These are phyloP conservation scores for Acanthiza pusilla DNA, from an alignment of 2,797 vertebrate genomes.

Conservation along the genomic window DNA sequence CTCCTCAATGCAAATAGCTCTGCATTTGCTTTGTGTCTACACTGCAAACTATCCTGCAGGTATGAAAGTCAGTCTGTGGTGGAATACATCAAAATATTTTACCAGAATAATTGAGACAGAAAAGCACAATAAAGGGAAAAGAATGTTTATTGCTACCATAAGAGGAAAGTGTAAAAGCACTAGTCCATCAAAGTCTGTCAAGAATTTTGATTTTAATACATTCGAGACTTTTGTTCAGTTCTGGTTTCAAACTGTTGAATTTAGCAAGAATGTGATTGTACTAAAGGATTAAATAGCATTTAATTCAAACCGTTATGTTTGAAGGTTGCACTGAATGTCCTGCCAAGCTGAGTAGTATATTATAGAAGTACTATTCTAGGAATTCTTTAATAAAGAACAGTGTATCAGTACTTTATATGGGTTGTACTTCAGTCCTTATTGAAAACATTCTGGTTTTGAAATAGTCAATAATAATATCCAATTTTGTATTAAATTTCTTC, in stretches of 20 bases:
- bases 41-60: constrained; percentile 86
- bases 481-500: neutral
- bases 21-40: constrained; percentile 93
- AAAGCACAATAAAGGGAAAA: neutral
- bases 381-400: neutral
- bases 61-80: constrained; percentile 40
- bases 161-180: neutral
- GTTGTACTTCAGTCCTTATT: neutral
- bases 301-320: neutral
- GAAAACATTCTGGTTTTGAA: neutral
- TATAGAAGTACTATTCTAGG: neutral
- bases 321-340: neutral
- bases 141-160: neutral
- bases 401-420: neutral
- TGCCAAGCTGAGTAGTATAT: neutral
- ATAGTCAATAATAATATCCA: neutral
- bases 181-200: neutral
- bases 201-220: neutral
- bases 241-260: neutral
- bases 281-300: neutral
- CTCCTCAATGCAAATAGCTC: constrained; percentile 79
- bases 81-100: neutral
- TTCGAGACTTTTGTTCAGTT: neutral
- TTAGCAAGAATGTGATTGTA: neutral
- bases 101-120: neutral